Percentiles rank a stretch among this genome's conserved stretches.
Evolutionary conservation across 2,888 invertebrate species (phyloP).

Genomic region (Drosophila mercatorum): DNA sequence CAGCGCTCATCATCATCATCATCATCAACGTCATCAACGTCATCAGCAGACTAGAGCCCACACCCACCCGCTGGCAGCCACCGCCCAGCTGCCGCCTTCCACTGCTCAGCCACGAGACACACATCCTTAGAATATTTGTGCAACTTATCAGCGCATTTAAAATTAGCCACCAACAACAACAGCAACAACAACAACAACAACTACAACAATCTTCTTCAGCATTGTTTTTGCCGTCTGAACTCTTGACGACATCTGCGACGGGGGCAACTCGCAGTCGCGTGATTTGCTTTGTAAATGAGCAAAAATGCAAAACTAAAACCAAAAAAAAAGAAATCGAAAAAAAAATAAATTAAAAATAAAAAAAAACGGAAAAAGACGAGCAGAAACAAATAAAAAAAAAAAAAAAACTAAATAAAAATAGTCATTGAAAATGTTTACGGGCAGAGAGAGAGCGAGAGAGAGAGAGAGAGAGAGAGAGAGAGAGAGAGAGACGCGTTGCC

Average conservation of each 20-base stretch:
- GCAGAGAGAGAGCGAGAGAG: conserved; percentile 48
- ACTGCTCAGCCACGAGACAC: conserved; percentile 15
- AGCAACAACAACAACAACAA: conserved; percentile 17
- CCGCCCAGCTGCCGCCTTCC: conserved; percentile 2
- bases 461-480: conserved; percentile 56
- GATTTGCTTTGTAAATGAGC: conserved; percentile 78
- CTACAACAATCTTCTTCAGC: conserved; percentile 26
- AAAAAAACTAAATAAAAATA: conserved; percentile 66
- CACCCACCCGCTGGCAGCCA: neutral
- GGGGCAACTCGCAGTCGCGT: conserved; percentile 69
- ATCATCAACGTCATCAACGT: conserved; percentile 20
- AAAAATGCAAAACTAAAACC: conserved; percentile 64
- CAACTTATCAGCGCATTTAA: conserved; percentile 79
- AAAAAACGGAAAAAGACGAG: conserved; percentile 27
- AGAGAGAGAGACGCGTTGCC: conserved; percentile 45
- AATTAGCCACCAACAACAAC: conserved; percentile 65
- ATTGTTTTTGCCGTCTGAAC: conserved; percentile 54
- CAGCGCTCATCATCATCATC: conserved; percentile 2
- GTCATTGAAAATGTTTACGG: conserved; percentile 78
- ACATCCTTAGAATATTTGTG: conserved; percentile 77
- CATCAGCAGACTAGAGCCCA: conserved; percentile 28
- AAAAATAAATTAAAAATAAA: conserved; percentile 26
- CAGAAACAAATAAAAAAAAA: conserved; percentile 65
- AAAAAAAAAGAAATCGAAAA: conserved; percentile 17
- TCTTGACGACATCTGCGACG: conserved; percentile 74